These are phyloP conservation scores for Rhombomys opimus DNA, from an alignment of 2,113 vertebrate genomes.

Conservation along the genomic window DNA sequence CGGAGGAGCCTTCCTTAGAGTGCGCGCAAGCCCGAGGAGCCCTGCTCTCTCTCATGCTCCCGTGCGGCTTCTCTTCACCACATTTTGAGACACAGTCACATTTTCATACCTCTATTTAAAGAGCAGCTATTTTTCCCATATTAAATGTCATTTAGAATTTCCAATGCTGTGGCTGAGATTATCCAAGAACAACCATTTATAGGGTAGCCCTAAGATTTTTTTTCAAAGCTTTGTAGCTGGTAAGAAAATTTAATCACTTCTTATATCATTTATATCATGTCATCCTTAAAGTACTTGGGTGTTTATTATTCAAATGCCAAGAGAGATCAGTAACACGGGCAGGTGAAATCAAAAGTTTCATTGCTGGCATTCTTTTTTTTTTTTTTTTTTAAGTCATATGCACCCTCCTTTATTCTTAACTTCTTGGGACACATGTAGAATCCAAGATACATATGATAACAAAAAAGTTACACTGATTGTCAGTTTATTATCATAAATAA, in stretches of 20 bases:
- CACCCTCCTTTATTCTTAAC: slow-evolving; percentile 55
- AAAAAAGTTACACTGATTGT: slow-evolving; percentile 29
- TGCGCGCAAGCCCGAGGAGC: slow-evolving; percentile 78
- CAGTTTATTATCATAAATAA: not conserved
- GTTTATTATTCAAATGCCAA: slow-evolving; percentile 79
- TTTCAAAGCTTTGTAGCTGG: slow-evolving; percentile 76
- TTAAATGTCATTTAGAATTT: slow-evolving; percentile 86
- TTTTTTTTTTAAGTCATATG: slow-evolving; percentile 47
- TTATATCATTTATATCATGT: slow-evolving; percentile 69
- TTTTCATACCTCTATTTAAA: slow-evolving; percentile 82
- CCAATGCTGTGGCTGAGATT: slow-evolving; percentile 84
- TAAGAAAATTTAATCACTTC: slow-evolving; percentile 77
- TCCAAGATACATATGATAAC: not conserved
- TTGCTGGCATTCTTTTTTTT: slow-evolving; percentile 70
- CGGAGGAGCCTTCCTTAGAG: slow-evolving; percentile 83
- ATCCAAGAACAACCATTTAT: slow-evolving; percentile 79
- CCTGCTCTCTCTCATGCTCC: slow-evolving; percentile 83
- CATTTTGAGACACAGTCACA: slow-evolving; percentile 76
- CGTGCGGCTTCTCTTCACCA: slow-evolving; percentile 74
- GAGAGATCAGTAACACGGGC: slow-evolving; percentile 69
- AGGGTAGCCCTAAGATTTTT: slow-evolving; percentile 81
- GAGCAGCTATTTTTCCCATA: slow-evolving; percentile 81
- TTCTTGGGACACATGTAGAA: slow-evolving; percentile 60
- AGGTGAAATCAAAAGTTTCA: slow-evolving; percentile 66
- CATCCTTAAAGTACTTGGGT: slow-evolving; percentile 79